Conservation (phyloP, 2,888 invertebrate genomes). For the Anarsia innoxiella region DNA sequence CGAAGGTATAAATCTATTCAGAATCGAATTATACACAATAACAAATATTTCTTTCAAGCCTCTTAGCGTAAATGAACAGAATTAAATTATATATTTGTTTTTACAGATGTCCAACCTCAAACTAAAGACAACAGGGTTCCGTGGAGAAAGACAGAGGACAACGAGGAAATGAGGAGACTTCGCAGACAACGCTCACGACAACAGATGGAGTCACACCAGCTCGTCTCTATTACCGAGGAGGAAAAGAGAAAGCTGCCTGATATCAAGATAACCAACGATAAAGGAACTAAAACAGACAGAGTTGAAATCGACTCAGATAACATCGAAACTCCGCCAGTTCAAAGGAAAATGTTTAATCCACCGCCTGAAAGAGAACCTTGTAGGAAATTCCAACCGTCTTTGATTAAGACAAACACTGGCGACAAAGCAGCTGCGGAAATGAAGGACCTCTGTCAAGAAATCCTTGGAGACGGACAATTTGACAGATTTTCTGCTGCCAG, state of each 20-base stretch:
- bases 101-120: constrained; percentile 80
- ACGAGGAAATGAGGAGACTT: constrained; percentile 77
- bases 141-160: constrained; percentile 84
- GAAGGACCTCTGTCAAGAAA: constrained; percentile 67
- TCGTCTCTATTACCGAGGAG: constrained; percentile 78
- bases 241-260: constrained; percentile 74
- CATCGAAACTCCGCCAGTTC: constrained; percentile 91
- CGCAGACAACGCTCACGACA: constrained; percentile 74
- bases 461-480: constrained; percentile 85
- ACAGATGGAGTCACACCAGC: constrained; percentile 52
- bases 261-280: constrained; percentile 50
- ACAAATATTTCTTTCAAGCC: too few species aligned
- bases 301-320: constrained; percentile 93
- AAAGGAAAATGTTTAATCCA: constrained; percentile 80
- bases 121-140: constrained; percentile 86
- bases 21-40: too few species aligned
- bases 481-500: constrained; percentile 89
- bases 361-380: constrained; percentile 78
- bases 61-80: too few species aligned
- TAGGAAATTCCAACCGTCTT: constrained; percentile 63
- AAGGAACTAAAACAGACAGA: constrained; percentile 69
- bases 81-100: too few species aligned
- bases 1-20: too few species aligned
- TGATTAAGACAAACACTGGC: constrained; percentile 31
- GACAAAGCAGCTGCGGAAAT: constrained; percentile 55